Evolutionary conservation across 2,113 vertebrate species (phyloP).

Genomic region (Sebastes fasciatus): DNA sequence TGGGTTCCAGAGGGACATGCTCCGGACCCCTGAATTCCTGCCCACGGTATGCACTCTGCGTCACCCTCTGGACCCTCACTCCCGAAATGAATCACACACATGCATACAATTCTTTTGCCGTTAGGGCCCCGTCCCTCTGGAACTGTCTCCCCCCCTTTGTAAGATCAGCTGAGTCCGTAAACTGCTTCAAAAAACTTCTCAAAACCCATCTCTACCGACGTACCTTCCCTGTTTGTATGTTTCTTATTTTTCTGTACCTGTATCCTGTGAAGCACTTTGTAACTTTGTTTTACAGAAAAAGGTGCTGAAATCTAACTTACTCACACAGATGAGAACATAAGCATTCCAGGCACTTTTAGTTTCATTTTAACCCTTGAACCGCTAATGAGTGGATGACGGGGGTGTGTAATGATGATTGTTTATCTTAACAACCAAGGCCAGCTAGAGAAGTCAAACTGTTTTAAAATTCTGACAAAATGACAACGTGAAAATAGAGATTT

Average conservation of each 20-base stretch:
- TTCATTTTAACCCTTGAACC: conserved; percentile 30
- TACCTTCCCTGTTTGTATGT: neutral
- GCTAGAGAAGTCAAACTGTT: neutral
- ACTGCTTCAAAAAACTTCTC: neutral
- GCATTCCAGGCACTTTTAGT: conserved; percentile 1
- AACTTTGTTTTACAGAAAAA: neutral
- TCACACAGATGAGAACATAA: conserved; percentile 18
- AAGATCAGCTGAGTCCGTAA: neutral
- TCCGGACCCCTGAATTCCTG: conserved; percentile 67
- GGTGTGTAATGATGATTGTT: neutral
- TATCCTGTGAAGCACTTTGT: neutral
- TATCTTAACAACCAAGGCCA: neutral
- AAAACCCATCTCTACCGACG: neutral
- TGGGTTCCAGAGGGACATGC: conserved; percentile 65
- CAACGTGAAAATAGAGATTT: neutral
- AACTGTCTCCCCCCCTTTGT: neutral
- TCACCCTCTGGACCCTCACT: conserved; percentile 44
- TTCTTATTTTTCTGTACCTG: neutral
- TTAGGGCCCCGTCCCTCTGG: neutral
- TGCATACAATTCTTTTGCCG: neutral
- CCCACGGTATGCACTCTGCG: conserved; percentile 55
- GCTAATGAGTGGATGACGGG: conserved; percentile 33
- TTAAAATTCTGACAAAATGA: neutral
- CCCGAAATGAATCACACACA: conserved; percentile 38
- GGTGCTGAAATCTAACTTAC: neutral